These are phyloP conservation scores for Idaea dimidiata DNA, from an alignment of 2,888 invertebrate species.

Conservation along the genomic window DNA sequence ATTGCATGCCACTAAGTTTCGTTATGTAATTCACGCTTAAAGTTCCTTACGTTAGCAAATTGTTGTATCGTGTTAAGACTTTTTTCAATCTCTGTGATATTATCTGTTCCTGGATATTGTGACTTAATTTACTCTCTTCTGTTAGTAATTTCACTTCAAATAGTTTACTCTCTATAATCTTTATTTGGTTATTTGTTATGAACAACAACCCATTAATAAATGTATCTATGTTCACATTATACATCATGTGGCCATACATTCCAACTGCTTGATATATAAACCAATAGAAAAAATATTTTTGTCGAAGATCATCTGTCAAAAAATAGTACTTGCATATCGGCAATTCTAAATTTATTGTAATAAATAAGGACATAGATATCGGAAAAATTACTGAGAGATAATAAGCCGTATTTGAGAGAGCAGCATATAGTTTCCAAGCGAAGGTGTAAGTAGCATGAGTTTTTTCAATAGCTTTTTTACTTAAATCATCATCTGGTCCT, in stretches of 20 bases:
- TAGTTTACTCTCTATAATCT: constrained; percentile 48
- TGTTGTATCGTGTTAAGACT: constrained; percentile 49
- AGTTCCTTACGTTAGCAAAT: constrained; percentile 47
- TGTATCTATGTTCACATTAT: constrained; percentile 54
- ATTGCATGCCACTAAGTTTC: too few species aligned
- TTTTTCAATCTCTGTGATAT: constrained; percentile 19
- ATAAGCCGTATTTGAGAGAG: constrained; percentile 43
- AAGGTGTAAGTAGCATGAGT: constrained; percentile 38
- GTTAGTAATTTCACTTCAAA: constrained; percentile 36
- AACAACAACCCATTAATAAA: constrained; percentile 55
- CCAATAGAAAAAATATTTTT: constrained; percentile 45
- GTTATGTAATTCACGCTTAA: too few species aligned
- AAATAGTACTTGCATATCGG: constrained; percentile 67
- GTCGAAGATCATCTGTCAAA: constrained; percentile 44
- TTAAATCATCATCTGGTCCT: constrained; percentile 39
- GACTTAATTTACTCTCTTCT: constrained; percentile 24
- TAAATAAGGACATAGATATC: constrained; percentile 40
- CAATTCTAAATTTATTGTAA: constrained; percentile 41
- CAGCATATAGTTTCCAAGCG: constrained; percentile 38
- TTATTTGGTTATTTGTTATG: constrained; percentile 51
- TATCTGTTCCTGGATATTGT: constrained; percentile 30
- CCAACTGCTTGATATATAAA: constrained; percentile 57
- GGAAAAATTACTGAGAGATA: constrained; percentile 42
- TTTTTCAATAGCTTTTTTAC: constrained; percentile 38
- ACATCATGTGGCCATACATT: constrained; percentile 62